Conservation (phyloP, 2,888 invertebrate species). For the Athalia rosae region DNA sequence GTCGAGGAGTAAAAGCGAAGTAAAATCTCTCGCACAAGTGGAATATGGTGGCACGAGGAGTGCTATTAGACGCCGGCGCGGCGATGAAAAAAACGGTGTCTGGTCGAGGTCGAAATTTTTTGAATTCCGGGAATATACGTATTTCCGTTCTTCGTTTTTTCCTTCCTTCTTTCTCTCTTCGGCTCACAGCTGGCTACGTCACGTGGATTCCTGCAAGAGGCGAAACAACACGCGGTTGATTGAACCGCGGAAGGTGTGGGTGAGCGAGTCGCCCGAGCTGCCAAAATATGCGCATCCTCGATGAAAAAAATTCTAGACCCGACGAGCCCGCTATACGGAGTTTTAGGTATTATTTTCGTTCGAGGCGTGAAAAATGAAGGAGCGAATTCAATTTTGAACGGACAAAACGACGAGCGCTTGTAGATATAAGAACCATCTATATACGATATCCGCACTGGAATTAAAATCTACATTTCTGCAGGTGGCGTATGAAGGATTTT, state of each 20-base stretch:
- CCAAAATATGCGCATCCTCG: conserved; percentile 53
- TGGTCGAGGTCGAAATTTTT: conserved; percentile 16
- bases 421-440: not conserved
- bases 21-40: conserved; percentile 24
- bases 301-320: conserved; percentile 36
- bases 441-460: not conserved
- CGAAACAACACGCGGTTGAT: conserved; percentile 53
- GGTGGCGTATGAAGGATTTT: no score
- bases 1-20: conserved; percentile 25
- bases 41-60: not conserved
- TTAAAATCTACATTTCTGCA: not conserved
- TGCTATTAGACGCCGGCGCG: not conserved
- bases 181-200: not conserved
- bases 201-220: conserved; percentile 3
- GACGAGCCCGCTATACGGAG: not conserved
- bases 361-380: conserved; percentile 57
- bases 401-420: not conserved
- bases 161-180: not conserved
- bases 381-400: conserved; percentile 33
- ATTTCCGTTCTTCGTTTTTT: not conserved
- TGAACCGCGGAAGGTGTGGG: conserved; percentile 52
- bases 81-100: conserved; percentile 16
- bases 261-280: conserved; percentile 46
- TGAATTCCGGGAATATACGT: not conserved
- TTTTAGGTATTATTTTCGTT: conserved; percentile 27